Conservation (phyloP, 2,797 vertebrate genomes). For the Austrolebias charrua region DNA sequence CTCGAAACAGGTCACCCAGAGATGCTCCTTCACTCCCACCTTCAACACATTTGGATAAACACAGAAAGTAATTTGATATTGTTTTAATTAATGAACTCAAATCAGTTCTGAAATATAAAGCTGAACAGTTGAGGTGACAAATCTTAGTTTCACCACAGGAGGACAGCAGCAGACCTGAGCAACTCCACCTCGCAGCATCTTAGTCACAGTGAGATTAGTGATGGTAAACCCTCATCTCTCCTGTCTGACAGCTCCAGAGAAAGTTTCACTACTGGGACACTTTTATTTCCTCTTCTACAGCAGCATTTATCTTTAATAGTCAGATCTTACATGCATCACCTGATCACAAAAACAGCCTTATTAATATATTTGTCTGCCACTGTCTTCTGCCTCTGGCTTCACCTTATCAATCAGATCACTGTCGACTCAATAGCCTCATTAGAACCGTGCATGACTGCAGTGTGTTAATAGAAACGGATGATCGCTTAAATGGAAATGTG, state of each 20-base stretch:
- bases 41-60: constrained; percentile 20
- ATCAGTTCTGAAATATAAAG: constrained; percentile 4
- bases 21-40: constrained; percentile 85
- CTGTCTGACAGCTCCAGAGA: constrained; percentile 20
- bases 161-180: constrained; percentile 41
- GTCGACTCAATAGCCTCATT: constrained; percentile 60
- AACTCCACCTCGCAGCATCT: not conserved
- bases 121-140: not conserved
- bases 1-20: constrained; percentile 93
- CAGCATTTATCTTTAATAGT: constrained; percentile 7
- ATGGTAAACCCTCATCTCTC: constrained; percentile 7
- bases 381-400: constrained; percentile 22
- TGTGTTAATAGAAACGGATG: constrained; percentile 24
- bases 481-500: constrained; percentile 45
- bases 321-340: constrained; percentile 6
- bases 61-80: not conserved
- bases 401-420: constrained; percentile 38
- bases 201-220: constrained; percentile 17
- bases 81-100: constrained; percentile 2
- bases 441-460: constrained; percentile 20
- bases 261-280: constrained; percentile 11
- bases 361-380: constrained; percentile 37
- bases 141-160: constrained; percentile 40
- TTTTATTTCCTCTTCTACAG: constrained; percentile 22
- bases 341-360: constrained; percentile 13